A percentile compares a stretch with the other conserved stretches of the same genome.
These are phyloP conservation scores for Amniataba percoides DNA, from an alignment of 2,797 vertebrate species.

Conservation along the genomic window DNA sequence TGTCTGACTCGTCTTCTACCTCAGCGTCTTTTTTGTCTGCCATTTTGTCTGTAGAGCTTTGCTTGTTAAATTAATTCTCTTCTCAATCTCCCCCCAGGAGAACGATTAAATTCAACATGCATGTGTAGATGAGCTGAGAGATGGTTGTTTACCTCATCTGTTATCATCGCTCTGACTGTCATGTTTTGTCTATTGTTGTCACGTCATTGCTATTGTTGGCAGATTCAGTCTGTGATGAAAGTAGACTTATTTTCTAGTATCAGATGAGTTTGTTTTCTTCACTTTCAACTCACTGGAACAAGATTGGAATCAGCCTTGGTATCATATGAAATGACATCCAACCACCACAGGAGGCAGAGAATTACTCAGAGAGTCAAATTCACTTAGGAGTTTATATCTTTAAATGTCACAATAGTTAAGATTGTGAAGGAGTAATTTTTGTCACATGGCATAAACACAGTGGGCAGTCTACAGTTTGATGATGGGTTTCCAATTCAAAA, in stretches of 20 bases:
- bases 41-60: conserved; percentile 35
- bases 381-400: background rate
- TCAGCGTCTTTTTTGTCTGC: background rate
- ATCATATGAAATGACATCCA: background rate
- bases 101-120: conserved; percentile 16
- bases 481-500: background rate
- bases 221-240: conserved; percentile 4
- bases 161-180: conserved; percentile 26
- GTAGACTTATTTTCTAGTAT: conserved; percentile 3
- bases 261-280: conserved; percentile 31
- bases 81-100: conserved; percentile 11
- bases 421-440: background rate
- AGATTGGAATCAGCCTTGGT: background rate
- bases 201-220: conserved; percentile 11
- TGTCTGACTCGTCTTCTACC: background rate
- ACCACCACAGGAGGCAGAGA: conserved; percentile 3
- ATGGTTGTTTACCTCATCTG: conserved; percentile 13
- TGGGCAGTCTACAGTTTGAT: background rate
- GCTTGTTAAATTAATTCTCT: conserved; percentile 2
- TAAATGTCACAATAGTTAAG: conserved; percentile 1
- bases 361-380: conserved; percentile 1
- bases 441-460: background rate
- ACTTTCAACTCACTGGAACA: conserved; percentile 6
- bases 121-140: background rate
- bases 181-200: conserved; percentile 6